phyloP scores from a whole-genome alignment of 2,113 vertebrate species.

The Condylura cristata region DNA sequence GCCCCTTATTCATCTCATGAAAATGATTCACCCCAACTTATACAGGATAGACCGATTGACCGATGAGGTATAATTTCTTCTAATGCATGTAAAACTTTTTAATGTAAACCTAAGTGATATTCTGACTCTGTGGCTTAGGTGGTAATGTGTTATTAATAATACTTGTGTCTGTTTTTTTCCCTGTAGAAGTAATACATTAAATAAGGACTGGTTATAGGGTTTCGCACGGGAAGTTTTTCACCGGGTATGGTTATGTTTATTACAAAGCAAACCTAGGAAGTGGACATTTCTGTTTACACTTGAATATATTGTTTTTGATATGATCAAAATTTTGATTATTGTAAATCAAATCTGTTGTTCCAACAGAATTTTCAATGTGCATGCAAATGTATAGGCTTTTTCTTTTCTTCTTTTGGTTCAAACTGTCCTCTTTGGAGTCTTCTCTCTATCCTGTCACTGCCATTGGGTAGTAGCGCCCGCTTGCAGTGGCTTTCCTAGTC shows the following conservation, averaged over 20 bases:
- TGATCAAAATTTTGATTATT: background rate
- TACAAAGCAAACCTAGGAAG: background rate
- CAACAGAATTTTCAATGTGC: background rate
- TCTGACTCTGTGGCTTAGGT: background rate
- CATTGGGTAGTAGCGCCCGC: background rate
- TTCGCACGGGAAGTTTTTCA: background rate
- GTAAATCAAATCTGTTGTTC: background rate
- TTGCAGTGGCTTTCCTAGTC: background rate
- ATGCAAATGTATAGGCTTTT: background rate
- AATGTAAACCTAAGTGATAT: background rate
- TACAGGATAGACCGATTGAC: conserved; percentile 95
- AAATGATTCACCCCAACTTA: conserved; percentile 94
- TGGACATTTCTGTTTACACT: background rate
- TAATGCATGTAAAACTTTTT: background rate
- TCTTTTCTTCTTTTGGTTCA: background rate
- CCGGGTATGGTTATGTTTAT: background rate
- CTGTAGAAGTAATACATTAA: background rate
- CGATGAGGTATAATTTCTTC: conserved; percentile 90
- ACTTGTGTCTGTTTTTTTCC: background rate
- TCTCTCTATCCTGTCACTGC: background rate
- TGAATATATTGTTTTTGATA: background rate
- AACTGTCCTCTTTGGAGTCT: background rate
- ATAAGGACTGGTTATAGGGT: background rate
- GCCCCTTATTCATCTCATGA: conserved; percentile 95
- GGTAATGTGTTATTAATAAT: background rate